phyloP scores from a whole-genome alignment of 1,140 invertebrate genomes.

The Apolygus lucorum region DNA sequence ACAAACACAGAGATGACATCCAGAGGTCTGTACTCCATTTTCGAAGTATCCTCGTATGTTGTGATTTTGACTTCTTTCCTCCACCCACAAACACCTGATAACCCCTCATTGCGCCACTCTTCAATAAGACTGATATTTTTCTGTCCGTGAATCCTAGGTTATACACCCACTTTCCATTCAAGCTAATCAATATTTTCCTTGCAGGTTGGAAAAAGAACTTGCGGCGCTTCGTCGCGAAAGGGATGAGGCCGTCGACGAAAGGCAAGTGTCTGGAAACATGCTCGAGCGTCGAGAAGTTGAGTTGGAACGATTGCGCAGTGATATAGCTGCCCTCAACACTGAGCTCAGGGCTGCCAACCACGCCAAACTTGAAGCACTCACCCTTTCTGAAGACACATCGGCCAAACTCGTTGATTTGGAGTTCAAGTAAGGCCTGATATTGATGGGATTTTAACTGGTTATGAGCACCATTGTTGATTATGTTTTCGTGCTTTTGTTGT shows the following conservation, averaged over 20 bases:
- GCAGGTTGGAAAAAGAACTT: slow-evolving; percentile 46
- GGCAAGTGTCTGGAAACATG: slow-evolving; percentile 57
- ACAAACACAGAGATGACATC: slow-evolving; percentile 50
- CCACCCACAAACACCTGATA: too few species aligned
- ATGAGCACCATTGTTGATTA: too few species aligned
- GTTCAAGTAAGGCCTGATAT: slow-evolving; percentile 54
- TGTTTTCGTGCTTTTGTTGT: too few species aligned
- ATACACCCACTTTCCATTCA: too few species aligned
- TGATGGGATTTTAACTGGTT: too few species aligned
- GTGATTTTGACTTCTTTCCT: too few species aligned
- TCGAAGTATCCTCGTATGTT: too few species aligned
- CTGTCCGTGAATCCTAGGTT: too few species aligned
- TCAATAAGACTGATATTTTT: too few species aligned
- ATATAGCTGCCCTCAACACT: slow-evolving; percentile 50
- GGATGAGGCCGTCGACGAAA: slow-evolving; percentile 57
- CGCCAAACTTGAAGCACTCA: slow-evolving; percentile 73
- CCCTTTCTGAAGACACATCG: slow-evolving; percentile 66
- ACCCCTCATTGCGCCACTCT: too few species aligned
- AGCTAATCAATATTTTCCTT: too few species aligned
- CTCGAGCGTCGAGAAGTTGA: slow-evolving; percentile 58
- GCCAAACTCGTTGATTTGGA: slow-evolving; percentile 67
- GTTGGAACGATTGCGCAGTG: slow-evolving; percentile 55
- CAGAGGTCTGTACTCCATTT: too few species aligned
- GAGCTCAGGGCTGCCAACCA: slow-evolving; percentile 59
- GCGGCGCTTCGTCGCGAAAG: slow-evolving; percentile 48